Conservation (phyloP, 2,888 invertebrate genomes). For the Chrysodeixis includens region DNA sequence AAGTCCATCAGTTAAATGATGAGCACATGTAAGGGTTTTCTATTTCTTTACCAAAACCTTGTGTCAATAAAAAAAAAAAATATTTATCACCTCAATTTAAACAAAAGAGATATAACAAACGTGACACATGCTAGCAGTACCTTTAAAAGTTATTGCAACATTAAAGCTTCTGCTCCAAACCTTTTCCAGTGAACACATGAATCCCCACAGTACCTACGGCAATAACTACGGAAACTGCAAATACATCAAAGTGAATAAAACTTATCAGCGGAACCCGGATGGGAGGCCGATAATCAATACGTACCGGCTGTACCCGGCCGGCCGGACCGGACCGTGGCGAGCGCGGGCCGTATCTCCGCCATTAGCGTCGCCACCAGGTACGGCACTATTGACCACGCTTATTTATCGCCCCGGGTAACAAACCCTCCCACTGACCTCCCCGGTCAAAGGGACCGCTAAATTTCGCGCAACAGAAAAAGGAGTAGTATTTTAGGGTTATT, state of each 20-base stretch:
- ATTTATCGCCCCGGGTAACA: constrained; percentile 65
- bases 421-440: constrained; percentile 63
- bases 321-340: constrained; percentile 24
- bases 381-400: constrained; percentile 58
- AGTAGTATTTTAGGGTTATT: constrained; percentile 63
- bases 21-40: too few species aligned
- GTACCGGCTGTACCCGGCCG: constrained; percentile 41
- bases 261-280: constrained; percentile 13
- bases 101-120: too few species aligned
- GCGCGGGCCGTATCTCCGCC: constrained; percentile 46
- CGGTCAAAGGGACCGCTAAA: constrained; percentile 65
- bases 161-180: too few species aligned
- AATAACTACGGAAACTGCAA: neutral
- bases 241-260: neutral
- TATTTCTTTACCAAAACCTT: too few species aligned
- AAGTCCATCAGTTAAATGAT: too few species aligned
- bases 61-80: too few species aligned
- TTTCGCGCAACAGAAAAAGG: constrained; percentile 65
- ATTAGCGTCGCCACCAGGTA: constrained; percentile 58
- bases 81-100: too few species aligned
- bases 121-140: too few species aligned
- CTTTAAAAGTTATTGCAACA: too few species aligned
- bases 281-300: constrained; percentile 51
- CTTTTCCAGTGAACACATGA: neutral
- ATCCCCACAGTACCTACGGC: too few species aligned